Base-by-base conservation (phyloP, 2,888 invertebrate species). In the Zhuqinia jingwanae region DNA sequence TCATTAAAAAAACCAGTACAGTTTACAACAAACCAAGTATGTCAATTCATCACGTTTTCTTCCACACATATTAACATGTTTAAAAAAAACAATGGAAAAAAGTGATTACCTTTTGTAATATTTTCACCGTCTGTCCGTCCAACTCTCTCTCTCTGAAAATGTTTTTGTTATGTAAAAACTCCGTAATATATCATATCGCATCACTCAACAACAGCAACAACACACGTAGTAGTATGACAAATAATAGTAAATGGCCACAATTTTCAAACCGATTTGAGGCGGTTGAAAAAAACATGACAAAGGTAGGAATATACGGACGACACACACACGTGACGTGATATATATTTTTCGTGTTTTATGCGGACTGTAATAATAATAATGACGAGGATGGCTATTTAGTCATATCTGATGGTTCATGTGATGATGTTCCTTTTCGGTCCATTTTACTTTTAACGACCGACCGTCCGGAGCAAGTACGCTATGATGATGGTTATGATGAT, bases 41-140 rank as follows among this genome's bases (percentile, higher is more conserved):
- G 68, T 25, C 80, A 80, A 80, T 80, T 80, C 56, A 80, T 80
- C 80, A 80, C 80, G 80, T 80, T 70, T 25, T 65, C 30, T 5
- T n/a, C n/a, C n/a, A 11, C 50, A 20, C 1, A 50, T n/a, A n/a
- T n/a, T n/a, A n/a, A n/a, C n/a, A n/a, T n/a, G n/a, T n/a, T n/a
- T 36, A 36, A 36, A 36, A 36, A 36, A 36, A 8, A 36, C 36
- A 36, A 36, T 27, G 20, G 1, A 50, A n/a, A n/a, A 73, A 47
- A 50, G 50, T 50, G 73, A 73, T 73, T 25, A 22, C 15, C 45
- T 45, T 25, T 25, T 25, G 3, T 2, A 11, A 1, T 13, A 13
- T 3, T 20, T 17, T 20, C 13, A 10, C 17, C 13, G 56, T 3
- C 56, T 17, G 56, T 8, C 22, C 22, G 58, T 27, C 53, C 20